phyloP scores from a whole-genome alignment of 2,888 invertebrate genomes.

The Drosophila macrospina region DNA sequence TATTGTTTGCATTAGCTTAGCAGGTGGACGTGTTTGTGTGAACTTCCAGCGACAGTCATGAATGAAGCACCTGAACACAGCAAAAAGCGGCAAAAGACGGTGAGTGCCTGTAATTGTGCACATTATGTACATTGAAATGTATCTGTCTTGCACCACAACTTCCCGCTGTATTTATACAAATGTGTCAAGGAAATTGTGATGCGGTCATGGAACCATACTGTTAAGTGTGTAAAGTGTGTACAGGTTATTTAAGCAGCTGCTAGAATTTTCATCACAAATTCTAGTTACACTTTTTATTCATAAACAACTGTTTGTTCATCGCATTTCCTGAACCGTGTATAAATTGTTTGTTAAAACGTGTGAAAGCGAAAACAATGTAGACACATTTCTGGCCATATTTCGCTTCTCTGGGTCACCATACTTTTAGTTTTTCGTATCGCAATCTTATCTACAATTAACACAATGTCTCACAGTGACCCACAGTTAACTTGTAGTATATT shows the following conservation, averaged over 20 bases:
- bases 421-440: not conserved
- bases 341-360: not conserved
- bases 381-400: not conserved
- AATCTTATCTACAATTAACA: slow-evolving; percentile 33
- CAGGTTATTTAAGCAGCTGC: slow-evolving; percentile 62
- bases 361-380: not conserved
- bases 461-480: slow-evolving; percentile 4
- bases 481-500: slow-evolving; percentile 1
- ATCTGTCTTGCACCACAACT: slow-evolving; percentile 14
- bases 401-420: not conserved
- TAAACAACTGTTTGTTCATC: slow-evolving; percentile 16
- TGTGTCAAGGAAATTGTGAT: slow-evolving; percentile 48
- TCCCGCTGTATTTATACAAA: slow-evolving; percentile 64
- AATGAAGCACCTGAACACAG: slow-evolving; percentile 80
- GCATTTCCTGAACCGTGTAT: not conserved
- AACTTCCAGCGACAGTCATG: slow-evolving; percentile 50
- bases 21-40: slow-evolving; percentile 45
- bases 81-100: slow-evolving; percentile 81
- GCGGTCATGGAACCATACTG: slow-evolving; percentile 23
- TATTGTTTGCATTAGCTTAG: slow-evolving; percentile 58
- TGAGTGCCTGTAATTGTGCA: slow-evolving; percentile 55
- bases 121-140: not conserved
- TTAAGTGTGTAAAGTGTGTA: slow-evolving; percentile 1
- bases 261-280: slow-evolving; percentile 16
- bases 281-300: slow-evolving; percentile 11